Evolutionary conservation across 1,140 invertebrate genomes (phyloP), one percentile per base, ranked within the genome.

Genomic region (Polypedilum pembai): DNA sequence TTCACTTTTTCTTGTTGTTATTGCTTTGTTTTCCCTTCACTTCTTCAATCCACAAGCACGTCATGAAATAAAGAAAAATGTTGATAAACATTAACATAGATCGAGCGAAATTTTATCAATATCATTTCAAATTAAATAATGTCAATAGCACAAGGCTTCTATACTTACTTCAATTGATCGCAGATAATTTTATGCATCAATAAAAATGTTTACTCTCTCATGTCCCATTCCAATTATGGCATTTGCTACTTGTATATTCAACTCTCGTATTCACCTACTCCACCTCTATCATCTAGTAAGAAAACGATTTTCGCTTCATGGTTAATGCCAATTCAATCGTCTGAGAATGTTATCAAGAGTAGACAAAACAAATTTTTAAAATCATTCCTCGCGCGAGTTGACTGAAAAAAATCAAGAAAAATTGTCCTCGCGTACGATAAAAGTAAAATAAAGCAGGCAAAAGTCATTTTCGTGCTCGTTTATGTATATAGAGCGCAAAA

Each of bases 261-360:
- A n/a, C n/a, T 56, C 45, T 56, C n/a, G 45, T 56, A 12, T 12
- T 56, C 4, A 12, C 45, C 45, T 56, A 33, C 24, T 33, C 24
- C 24, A 33, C 24, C 24, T 33, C 5, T 33, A 33, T 5, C 24
- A 33, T 33, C 24, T 33, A 33, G 24, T 33, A 33, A 33, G 24
- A 56, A 56, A 56, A 56, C n/a, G 45, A 56, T 56, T 33, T 56
- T 56, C 45, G 45, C n/a, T 56, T 56, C 45, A 56, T n/a, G 10
- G n/a, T 45, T 12, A 45, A 56, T 69, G 65, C 65, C 65, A 69
- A 18, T 69, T 21, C 17, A 69, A 69, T 56, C 45, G 65, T 69
- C 65, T 69, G 65, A 18, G 65, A 69, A 69, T 69, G 65, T 69
- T 69, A 69, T 69, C 65, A 18, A 69, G 2, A 69, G 65, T 21